Evolutionary conservation across 2,888 invertebrate genomes (phyloP).

Genomic region (Gymnoscelis rufifasciata): DNA sequence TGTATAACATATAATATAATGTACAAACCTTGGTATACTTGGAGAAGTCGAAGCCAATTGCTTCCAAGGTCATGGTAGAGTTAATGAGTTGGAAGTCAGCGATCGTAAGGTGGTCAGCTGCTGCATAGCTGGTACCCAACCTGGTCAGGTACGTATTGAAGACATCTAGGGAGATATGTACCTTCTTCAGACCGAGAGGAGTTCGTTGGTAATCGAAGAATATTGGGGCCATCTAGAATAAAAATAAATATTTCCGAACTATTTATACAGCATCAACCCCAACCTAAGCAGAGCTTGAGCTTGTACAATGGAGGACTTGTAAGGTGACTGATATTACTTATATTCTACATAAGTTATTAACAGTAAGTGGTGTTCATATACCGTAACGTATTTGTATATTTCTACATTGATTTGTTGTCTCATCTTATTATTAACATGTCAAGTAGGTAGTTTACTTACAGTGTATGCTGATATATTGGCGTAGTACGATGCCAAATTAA

Average conservation of each 20-base stretch:
- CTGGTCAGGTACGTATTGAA: conserved; percentile 84
- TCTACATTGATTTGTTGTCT: too few species aligned
- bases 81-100: conserved; percentile 86
- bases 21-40: conserved; percentile 26
- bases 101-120: conserved; percentile 84
- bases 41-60: conserved; percentile 30
- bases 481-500: conserved; percentile 87
- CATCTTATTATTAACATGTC: too few species aligned
- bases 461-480: conserved; percentile 82
- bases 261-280: too few species aligned
- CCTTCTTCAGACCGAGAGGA: conserved; percentile 82
- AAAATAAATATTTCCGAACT: neutral
- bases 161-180: conserved; percentile 81
- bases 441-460: too few species aligned
- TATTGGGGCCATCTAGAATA: conserved; percentile 84
- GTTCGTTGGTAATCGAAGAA: conserved; percentile 87
- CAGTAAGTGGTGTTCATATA: too few species aligned
- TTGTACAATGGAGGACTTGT: too few species aligned
- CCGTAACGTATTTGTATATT: too few species aligned
- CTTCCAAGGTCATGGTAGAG: conserved; percentile 85
- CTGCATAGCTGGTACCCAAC: conserved; percentile 81
- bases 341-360: too few species aligned
- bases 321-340: too few species aligned
- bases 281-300: too few species aligned
- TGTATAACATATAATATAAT: too few species aligned